A percentile compares a stretch with the other conserved stretches of the same genome.
These are phyloP conservation scores for Mus pahari DNA, from an alignment of 2,113 vertebrate species.

Conservation along the genomic window DNA sequence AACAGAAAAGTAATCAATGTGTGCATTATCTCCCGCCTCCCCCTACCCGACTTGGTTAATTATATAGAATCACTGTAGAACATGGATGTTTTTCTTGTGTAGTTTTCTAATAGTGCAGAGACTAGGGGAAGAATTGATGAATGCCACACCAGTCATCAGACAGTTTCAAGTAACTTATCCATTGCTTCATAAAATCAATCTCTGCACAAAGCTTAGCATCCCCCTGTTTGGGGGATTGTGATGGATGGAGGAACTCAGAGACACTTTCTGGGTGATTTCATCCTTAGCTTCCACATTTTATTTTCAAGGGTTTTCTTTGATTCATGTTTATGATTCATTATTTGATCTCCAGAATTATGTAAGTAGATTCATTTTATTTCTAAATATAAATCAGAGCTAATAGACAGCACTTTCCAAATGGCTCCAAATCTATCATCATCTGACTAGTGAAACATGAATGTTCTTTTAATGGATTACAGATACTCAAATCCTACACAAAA, in stretches of 20 bases:
- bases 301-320: constrained; percentile 41
- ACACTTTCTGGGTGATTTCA: constrained; percentile 40
- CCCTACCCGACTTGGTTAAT: background rate
- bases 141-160: background rate
- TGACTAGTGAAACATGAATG: constrained; percentile 72
- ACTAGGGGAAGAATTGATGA: background rate
- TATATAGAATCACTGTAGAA: background rate
- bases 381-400: constrained; percentile 83
- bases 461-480: constrained; percentile 70
- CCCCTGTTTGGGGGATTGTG: background rate
- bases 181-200: background rate
- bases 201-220: background rate
- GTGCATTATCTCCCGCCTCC: background rate
- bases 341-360: constrained; percentile 50
- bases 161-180: background rate
- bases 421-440: constrained; percentile 72
- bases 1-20: background rate
- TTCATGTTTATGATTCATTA: constrained; percentile 57
- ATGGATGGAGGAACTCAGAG: constrained; percentile 22
- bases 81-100: background rate
- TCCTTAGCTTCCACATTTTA: constrained; percentile 37
- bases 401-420: constrained; percentile 81
- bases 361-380: constrained; percentile 72
- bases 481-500: constrained; percentile 55
- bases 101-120: background rate